Evolutionary conservation across 1,140 invertebrate species (phyloP).

Genomic region (Melanaphis sacchari): DNA sequence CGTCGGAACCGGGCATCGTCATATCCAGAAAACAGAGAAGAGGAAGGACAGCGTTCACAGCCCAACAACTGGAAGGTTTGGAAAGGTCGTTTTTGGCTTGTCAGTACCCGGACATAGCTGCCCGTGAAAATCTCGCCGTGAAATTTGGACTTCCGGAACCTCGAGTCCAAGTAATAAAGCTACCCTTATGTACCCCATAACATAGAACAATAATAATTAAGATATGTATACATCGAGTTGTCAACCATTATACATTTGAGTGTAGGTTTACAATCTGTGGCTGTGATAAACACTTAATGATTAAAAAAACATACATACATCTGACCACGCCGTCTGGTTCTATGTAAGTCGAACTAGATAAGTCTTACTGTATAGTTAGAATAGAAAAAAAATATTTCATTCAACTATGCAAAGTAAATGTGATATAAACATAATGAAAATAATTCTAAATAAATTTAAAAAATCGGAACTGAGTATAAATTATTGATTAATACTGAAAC

Average conservation of each 20-base stretch:
- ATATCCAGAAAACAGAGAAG: slow-evolving; percentile 84
- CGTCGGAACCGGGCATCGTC: slow-evolving; percentile 77
- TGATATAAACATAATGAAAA: neutral
- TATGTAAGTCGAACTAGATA: neutral
- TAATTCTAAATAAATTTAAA: neutral
- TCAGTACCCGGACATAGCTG: slow-evolving; percentile 93
- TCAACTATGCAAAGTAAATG: neutral
- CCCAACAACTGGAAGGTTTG: slow-evolving; percentile 85
- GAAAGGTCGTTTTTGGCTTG: slow-evolving; percentile 88
- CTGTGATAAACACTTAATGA: too few relatives aligned
- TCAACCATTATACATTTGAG: neutral
- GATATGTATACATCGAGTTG: neutral
- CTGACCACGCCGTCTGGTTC: too few relatives aligned
- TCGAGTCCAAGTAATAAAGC: slow-evolving; percentile 54
- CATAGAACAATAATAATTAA: too few relatives aligned
- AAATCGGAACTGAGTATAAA: neutral
- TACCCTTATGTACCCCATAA: neutral
- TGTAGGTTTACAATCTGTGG: too few relatives aligned
- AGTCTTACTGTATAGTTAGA: neutral
- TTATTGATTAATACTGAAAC: too few relatives aligned
- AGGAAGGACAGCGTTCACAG: slow-evolving; percentile 85
- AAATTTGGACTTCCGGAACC: slow-evolving; percentile 60
- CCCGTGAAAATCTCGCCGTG: slow-evolving; percentile 87
- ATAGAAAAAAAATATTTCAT: neutral
- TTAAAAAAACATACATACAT: too few relatives aligned